Evolutionary conservation across 2,888 invertebrate genomes (phyloP).

Genomic region (Limnephilus lunatus): DNA sequence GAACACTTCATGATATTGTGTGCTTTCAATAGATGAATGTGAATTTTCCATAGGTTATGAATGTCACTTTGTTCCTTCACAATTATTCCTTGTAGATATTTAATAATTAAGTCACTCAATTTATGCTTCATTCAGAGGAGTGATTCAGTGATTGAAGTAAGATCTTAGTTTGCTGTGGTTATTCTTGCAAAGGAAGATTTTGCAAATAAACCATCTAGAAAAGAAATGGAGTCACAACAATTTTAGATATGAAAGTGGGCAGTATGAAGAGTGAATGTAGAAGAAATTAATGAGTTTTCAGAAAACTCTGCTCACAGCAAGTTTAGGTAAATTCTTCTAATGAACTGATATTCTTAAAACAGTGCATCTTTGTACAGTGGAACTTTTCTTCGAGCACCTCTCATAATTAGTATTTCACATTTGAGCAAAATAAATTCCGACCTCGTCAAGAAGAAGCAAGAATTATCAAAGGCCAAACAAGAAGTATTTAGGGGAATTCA

Average conservation of each 20-base stretch:
- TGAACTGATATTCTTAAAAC: too few relatives aligned
- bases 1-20: not conserved
- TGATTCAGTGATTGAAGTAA: not conserved
- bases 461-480: too few relatives aligned
- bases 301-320: not conserved
- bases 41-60: not conserved
- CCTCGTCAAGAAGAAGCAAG: too few relatives aligned
- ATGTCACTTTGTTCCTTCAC: not conserved
- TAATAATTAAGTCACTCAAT: not conserved
- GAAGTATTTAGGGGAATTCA: too few relatives aligned
- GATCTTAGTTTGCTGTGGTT: not conserved
- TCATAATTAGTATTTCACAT: too few relatives aligned
- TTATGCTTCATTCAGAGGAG: not conserved
- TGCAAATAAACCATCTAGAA: not conserved
- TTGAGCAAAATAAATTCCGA: too few relatives aligned
- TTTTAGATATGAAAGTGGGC: not conserved
- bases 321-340: not conserved
- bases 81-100: not conserved
- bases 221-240: not conserved
- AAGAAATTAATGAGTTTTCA: not conserved
- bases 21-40: not conserved
- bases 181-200: not conserved
- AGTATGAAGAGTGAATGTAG: not conserved
- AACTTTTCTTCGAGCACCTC: too few relatives aligned
- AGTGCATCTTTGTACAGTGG: too few relatives aligned